Conservation (phyloP, 1,140 invertebrate species). For the Coelopa frigida region DNA sequence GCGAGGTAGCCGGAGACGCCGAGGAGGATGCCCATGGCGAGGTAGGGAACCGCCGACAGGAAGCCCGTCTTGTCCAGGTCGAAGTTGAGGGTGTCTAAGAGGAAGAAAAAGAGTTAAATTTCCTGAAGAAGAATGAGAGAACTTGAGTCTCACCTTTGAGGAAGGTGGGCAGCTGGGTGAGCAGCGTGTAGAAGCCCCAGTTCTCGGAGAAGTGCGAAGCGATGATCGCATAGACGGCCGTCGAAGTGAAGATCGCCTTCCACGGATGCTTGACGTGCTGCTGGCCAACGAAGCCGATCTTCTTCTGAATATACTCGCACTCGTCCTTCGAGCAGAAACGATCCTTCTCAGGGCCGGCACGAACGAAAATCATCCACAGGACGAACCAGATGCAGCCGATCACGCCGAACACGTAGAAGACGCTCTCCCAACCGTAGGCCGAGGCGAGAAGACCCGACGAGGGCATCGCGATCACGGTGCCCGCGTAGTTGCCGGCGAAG, state of each 20-base stretch:
- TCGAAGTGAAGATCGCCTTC: constrained; percentile 70
- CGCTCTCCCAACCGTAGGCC: constrained; percentile 71
- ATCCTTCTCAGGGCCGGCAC: constrained; percentile 71
- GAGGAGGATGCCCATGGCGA: constrained; percentile 75
- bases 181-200: constrained; percentile 91
- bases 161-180: constrained; percentile 85
- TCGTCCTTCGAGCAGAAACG: constrained; percentile 65
- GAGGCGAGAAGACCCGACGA: constrained; percentile 64
- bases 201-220: constrained; percentile 89
- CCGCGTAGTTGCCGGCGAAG: constrained; percentile 75
- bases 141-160: constrained; percentile 61
- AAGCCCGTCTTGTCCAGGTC: constrained; percentile 70
- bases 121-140: background rate
- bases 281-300: constrained; percentile 28
- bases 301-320: constrained; percentile 64
- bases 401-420: constrained; percentile 83
- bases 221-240: constrained; percentile 84
- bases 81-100: constrained; percentile 62
- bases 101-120: constrained; percentile 19
- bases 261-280: constrained; percentile 63
- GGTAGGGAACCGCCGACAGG: constrained; percentile 75
- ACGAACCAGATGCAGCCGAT: constrained; percentile 65
- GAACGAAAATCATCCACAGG: constrained; percentile 63
- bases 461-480: constrained; percentile 74
- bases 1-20: constrained; percentile 73